phyloP scores from a whole-genome alignment of 2,113 vertebrate species.

The Turdus rufiventris region DNA sequence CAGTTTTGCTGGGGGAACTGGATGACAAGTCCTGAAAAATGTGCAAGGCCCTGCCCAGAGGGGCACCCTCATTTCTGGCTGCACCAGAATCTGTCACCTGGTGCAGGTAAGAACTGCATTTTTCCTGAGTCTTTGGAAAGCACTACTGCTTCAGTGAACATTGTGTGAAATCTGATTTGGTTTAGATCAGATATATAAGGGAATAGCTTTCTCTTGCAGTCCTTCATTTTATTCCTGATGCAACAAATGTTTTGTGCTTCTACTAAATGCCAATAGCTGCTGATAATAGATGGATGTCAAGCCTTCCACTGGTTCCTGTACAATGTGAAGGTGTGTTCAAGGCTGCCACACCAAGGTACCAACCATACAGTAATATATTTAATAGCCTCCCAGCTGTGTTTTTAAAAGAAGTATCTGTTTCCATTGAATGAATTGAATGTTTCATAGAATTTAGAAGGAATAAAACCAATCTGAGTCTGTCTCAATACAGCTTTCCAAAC shows the following conservation, averaged over 20 bases:
- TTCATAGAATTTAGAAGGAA: background rate
- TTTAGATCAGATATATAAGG: background rate
- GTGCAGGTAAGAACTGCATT: background rate
- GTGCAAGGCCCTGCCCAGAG: background rate
- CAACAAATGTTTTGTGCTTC: background rate
- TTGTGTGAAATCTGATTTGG: background rate
- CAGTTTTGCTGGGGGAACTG: background rate
- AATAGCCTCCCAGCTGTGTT: background rate
- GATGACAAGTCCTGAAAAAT: background rate
- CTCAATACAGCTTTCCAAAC: constrained; percentile 60
- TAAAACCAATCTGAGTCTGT: background rate
- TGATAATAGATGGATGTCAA: background rate
- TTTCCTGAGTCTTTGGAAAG: background rate
- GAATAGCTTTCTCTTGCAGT: background rate
- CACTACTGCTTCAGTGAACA: background rate
- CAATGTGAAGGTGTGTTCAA: background rate
- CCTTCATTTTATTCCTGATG: background rate
- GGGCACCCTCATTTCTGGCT: background rate
- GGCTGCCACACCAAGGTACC: background rate
- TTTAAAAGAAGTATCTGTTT: background rate
- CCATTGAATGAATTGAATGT: background rate
- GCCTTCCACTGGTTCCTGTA: background rate
- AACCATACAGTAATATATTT: background rate
- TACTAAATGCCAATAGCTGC: background rate
- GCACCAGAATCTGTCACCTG: background rate